phyloP scores from a whole-genome alignment of 2,888 invertebrate species.

The Vannuccia rotundouncinata region DNA sequence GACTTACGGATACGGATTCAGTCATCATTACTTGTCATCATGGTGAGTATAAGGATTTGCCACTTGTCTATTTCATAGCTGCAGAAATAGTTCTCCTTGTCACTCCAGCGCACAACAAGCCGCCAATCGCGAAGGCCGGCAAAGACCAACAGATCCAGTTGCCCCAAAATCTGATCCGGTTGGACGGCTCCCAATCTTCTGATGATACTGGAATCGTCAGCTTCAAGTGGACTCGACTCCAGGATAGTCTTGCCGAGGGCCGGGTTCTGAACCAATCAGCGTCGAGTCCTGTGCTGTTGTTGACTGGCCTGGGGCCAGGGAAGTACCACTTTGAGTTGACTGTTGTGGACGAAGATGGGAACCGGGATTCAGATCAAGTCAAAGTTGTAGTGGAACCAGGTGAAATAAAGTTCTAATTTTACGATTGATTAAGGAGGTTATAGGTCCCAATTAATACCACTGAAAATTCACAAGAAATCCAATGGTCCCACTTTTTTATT shows the following conservation, averaged over 20 bases:
- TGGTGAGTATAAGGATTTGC: not conserved
- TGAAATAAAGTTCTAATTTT: too few relatives aligned
- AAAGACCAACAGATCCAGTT: not conserved
- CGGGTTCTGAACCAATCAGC: conserved; percentile 27
- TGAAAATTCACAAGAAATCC: too few relatives aligned
- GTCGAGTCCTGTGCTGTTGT: not conserved
- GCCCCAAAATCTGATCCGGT: not conserved
- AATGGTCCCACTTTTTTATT: too few relatives aligned
- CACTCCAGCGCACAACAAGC: not conserved
- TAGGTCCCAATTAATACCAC: too few relatives aligned
- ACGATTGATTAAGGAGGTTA: too few relatives aligned
- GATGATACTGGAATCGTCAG: not conserved
- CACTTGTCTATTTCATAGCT: not conserved
- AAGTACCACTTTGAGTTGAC: conserved; percentile 14
- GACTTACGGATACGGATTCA: not conserved
- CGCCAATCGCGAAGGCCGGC: conserved; percentile 8
- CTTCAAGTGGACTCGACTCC: conserved; percentile 20
- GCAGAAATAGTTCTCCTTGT: not conserved
- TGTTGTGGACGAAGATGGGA: not conserved
- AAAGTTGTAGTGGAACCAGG: not conserved
- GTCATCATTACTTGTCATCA: not conserved
- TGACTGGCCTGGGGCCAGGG: conserved; percentile 29
- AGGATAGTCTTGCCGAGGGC: conserved; percentile 5
- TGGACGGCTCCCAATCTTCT: not conserved
- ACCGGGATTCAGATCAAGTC: not conserved